These are phyloP conservation scores for Homarus americanus DNA, from an alignment of 1,140 invertebrate genomes.

Conservation along the genomic window DNA sequence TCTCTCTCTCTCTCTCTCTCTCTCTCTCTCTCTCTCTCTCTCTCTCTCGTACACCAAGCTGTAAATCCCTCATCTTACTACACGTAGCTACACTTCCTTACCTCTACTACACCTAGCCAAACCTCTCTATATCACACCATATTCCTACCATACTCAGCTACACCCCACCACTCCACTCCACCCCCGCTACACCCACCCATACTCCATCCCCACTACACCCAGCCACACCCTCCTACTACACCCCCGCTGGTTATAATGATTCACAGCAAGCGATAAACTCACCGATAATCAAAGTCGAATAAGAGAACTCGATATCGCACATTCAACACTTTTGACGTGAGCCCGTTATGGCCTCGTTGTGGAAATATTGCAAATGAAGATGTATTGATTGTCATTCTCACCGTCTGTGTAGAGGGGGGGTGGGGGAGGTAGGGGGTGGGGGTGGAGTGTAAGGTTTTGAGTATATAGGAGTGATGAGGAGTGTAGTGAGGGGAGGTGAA, in stretches of 20 bases:
- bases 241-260: constrained; percentile 17
- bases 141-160: not conserved
- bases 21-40: not conserved
- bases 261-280: constrained; percentile 54
- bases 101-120: not conserved
- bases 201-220: no score
- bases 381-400: constrained; percentile 48
- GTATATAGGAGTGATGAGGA: not conserved
- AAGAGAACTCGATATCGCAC: constrained; percentile 57
- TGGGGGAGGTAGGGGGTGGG: constrained; percentile 1
- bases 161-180: not conserved
- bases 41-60: no score
- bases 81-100: not conserved
- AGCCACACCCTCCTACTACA: not conserved
- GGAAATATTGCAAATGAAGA: constrained; percentile 64
- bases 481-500: not conserved
- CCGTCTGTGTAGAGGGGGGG: not conserved
- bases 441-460: no score
- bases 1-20: constrained; percentile 21
- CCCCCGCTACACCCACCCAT: not conserved
- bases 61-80: no score
- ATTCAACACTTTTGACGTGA: constrained; percentile 50
- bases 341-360: constrained; percentile 47
- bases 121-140: not conserved
- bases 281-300: constrained; percentile 54